Evolutionary conservation across 2,113 vertebrate genomes (phyloP), one percentile per base, ranked within the genome.

Genomic region (Solea solea): DNA sequence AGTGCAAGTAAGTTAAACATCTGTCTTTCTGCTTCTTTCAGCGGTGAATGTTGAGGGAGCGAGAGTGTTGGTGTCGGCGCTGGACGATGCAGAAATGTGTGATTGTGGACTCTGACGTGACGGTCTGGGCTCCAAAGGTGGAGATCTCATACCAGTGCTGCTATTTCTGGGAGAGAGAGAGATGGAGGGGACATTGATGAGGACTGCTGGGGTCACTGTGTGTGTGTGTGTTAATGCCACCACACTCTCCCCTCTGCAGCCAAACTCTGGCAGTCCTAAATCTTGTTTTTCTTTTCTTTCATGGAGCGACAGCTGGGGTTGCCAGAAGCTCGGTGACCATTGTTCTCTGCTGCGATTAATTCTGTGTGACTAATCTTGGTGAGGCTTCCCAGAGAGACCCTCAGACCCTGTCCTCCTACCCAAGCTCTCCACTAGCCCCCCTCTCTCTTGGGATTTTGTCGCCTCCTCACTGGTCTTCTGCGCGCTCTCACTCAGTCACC

Each of bases 291-390:
- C 94, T 95, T 95, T 93, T 96, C 96, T 97, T 97, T 95, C 95
- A 95, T 90, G 90, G 91, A 91, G 91, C 94, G 96, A 97, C 97
- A 99, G 97, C 97, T 99, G 97, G 96, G 95, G 94, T 96, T 94
- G 95, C 96, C 93, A 94, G 94, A 94, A 96, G 95, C 94, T 93
- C 94, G 86, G 93, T 78, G 71, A 87, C 95, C 93, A 96, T 98
- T 99, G 97, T 98, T 95, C 92, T 92, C 83, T 64, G 87, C 92
- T 94, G 93, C 94, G 95, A 97, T 98, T 97, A 96, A 96, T 97
- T 96, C 95, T 93, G 94, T 96, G 96, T 97, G 96, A 98, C 96
- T 98, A 97, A 98, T 98, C 95, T 95, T 89, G 93, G 94, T 93
- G 94, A 95, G 95, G 95, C 95, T 97, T 97, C 95, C 95, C 96